Percentiles rank a stretch among this genome's conserved stretches.
Evolutionary conservation across 2,888 invertebrate genomes (phyloP).

Genomic region (Heliconius charithonia): DNA sequence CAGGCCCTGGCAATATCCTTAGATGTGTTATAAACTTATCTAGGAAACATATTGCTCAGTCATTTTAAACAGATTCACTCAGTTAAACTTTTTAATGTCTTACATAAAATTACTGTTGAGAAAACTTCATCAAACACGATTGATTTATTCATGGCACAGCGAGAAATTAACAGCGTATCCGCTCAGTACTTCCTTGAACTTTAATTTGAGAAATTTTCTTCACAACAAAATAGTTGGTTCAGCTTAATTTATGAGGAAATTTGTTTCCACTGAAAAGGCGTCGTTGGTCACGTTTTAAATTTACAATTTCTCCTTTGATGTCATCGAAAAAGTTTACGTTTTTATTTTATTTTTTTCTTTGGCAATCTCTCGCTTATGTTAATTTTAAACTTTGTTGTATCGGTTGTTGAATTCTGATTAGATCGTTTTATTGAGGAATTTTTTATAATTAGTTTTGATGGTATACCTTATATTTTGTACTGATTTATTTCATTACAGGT

Average conservation of each 20-base stretch:
- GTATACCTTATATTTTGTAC: neutral
- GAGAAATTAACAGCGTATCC: constrained; percentile 46
- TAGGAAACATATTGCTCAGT: neutral
- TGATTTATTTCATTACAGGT: neutral
- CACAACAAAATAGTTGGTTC: constrained; percentile 47
- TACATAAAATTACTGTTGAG: constrained; percentile 15
- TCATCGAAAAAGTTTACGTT: constrained; percentile 39
- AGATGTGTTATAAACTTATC: neutral
- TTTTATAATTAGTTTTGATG: neutral
- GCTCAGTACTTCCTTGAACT: constrained; percentile 41
- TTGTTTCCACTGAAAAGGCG: constrained; percentile 49
- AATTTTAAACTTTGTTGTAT: constrained; percentile 17
- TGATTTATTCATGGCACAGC: constrained; percentile 42
- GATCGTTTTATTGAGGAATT: neutral
- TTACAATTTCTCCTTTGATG: constrained; percentile 46
- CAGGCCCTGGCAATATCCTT: no score
- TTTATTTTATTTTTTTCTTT: constrained; percentile 25
- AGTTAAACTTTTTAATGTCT: constrained; percentile 21
- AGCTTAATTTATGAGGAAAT: constrained; percentile 50
- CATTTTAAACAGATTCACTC: neutral
- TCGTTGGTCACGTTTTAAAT: constrained; percentile 49
- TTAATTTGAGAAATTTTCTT: constrained; percentile 48
- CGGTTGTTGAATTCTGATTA: constrained; percentile 22
- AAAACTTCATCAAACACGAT: constrained; percentile 36
- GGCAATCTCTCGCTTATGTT: constrained; percentile 18